Evolutionary conservation across 2,888 invertebrate genomes (phyloP).

Genomic region (Leucophora obtusa): DNA sequence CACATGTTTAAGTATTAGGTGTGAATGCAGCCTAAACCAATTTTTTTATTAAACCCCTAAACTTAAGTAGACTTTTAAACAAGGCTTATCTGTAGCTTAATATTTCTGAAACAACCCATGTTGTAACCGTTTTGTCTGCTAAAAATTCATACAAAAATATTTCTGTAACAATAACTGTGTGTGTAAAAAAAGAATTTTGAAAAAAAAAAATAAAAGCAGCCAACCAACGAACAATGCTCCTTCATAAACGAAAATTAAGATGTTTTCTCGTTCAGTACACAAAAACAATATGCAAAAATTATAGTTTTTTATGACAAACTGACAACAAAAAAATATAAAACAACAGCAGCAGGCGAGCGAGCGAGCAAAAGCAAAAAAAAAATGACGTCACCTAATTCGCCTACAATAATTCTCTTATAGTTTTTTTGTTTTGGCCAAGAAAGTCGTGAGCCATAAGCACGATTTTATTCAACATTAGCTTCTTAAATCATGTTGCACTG

Average conservation of each 20-base stretch:
- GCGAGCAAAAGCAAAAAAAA: conserved; percentile 23
- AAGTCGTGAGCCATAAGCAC: conserved; percentile 61
- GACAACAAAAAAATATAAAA: conserved; percentile 44
- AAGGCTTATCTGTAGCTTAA: not conserved
- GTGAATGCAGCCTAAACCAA: too few relatives aligned
- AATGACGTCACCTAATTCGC: conserved; percentile 64
- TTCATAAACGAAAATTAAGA: conserved; percentile 60
- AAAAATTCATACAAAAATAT: conserved; percentile 8
- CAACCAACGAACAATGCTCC: conserved; percentile 15
- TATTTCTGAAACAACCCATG: conserved; percentile 16
- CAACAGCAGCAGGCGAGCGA: conserved; percentile 25
- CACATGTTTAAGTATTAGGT: too few relatives aligned
- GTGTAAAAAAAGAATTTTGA: conserved; percentile 31
- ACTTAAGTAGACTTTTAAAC: too few relatives aligned
- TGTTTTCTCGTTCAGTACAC: conserved; percentile 64
- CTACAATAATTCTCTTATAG: conserved; percentile 62
- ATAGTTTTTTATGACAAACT: conserved; percentile 64
- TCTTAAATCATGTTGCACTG: conserved; percentile 64
- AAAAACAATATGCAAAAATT: conserved; percentile 65
- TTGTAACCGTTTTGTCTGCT: conserved; percentile 50
- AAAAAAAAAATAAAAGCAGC: conserved; percentile 14
- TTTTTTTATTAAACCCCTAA: too few relatives aligned
- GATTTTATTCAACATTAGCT: conserved; percentile 62
- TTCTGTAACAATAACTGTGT: conserved; percentile 17
- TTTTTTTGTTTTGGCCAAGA: conserved; percentile 35